Percentiles rank a stretch among this genome's conserved stretches.
Evolutionary conservation across 2,797 vertebrate genomes (phyloP).

Genomic region (Scleropages formosus): DNA sequence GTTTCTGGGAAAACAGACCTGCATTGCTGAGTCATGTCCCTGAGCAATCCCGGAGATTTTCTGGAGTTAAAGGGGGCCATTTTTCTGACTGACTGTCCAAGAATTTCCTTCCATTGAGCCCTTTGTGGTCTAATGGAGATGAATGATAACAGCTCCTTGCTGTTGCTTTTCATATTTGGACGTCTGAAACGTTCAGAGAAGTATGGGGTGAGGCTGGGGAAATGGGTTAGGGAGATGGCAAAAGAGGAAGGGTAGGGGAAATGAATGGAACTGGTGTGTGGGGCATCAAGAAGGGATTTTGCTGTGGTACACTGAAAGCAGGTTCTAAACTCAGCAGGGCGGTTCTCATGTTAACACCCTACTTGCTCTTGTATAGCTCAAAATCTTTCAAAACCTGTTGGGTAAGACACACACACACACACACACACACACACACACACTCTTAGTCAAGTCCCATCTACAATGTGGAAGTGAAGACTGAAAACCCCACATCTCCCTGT

Average conservation of each 20-base stretch:
- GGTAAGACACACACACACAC: neutral
- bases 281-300: neutral
- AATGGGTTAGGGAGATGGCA: neutral
- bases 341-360: neutral
- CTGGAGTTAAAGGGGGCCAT: neutral
- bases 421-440: neutral
- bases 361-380: neutral
- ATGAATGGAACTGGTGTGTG: neutral
- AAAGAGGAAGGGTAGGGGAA: neutral
- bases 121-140: constrained; percentile 11
- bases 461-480: constrained; percentile 13
- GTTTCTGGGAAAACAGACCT: too few species aligned
- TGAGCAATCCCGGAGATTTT: too few species aligned
- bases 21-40: too few species aligned
- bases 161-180: constrained; percentile 5
- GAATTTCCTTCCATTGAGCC: neutral
- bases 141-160: neutral
- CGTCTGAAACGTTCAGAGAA: neutral
- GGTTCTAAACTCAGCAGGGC: neutral
- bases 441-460: neutral
- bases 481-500: constrained; percentile 5
- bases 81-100: neutral
- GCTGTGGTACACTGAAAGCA: too few species aligned
- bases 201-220: too few species aligned
- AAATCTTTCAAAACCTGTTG: constrained; percentile 5